Percentiles rank a stretch among this genome's conserved stretches.
These are phyloP conservation scores for Macaria notata DNA, from an alignment of 2,888 invertebrate species.

Conservation along the genomic window DNA sequence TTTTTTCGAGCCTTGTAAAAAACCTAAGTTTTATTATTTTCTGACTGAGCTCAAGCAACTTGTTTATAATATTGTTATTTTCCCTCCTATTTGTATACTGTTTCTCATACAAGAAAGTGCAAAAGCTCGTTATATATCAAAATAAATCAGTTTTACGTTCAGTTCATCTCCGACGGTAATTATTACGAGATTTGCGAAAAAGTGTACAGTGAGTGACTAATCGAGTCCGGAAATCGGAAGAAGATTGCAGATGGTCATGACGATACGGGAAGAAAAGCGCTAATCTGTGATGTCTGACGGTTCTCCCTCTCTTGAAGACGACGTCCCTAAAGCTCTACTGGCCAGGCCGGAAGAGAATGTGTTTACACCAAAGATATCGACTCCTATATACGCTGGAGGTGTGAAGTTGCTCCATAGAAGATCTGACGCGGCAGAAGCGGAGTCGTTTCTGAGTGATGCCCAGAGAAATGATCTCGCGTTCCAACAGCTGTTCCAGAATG, in stretches of 20 bases:
- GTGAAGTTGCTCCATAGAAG: constrained; percentile 67
- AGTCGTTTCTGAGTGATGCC: constrained; percentile 67
- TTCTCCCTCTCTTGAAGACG: constrained; percentile 77
- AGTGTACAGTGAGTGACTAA: constrained; percentile 36
- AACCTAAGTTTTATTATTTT: no score
- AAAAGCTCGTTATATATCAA: no score
- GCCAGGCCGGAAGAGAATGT: constrained; percentile 70
- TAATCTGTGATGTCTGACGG: constrained; percentile 77
- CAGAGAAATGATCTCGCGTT: constrained; percentile 74
- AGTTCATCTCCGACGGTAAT: no score
- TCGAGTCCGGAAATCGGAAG: constrained; percentile 26
- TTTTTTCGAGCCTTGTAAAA: no score
- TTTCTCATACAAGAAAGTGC: no score
- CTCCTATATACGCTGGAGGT: constrained; percentile 68
- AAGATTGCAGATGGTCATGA: constrained; percentile 19
- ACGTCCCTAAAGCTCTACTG: constrained; percentile 68
- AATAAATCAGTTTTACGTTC: no score
- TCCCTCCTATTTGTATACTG: no score
- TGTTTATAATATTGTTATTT: no score
- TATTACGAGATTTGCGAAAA: background rate
- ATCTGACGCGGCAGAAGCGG: constrained; percentile 64
- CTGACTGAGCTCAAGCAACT: no score
- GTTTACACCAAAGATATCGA: constrained; percentile 72
- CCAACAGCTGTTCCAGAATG: constrained; percentile 69
- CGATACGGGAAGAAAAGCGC: constrained; percentile 28